Evolutionary conservation across 2,888 invertebrate genomes (phyloP).

Genomic region (Bimastos eiseni): DNA sequence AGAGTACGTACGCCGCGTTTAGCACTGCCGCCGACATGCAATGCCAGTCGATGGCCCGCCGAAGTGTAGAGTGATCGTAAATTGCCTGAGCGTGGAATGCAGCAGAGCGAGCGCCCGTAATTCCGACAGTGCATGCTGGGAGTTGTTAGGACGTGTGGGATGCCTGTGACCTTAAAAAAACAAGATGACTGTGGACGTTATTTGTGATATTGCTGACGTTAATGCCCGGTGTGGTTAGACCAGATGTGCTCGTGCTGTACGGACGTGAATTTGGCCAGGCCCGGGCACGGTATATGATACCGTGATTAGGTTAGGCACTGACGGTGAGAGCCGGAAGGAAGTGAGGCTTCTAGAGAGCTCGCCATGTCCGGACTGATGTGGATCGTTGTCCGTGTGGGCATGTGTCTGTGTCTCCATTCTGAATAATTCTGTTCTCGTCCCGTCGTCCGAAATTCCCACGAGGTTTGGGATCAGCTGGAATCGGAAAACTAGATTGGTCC

Average conservation of each 20-base stretch:
- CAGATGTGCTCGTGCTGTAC: not conserved
- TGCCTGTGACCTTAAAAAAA: not conserved
- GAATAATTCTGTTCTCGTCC: not conserved
- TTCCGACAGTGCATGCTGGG: slow-evolving; percentile 6
- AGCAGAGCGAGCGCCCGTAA: not conserved
- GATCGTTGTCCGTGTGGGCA: not conserved
- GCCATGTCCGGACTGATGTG: not conserved
- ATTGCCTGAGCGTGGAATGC: not conserved
- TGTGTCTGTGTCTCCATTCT: not conserved
- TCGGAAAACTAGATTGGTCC: not conserved
- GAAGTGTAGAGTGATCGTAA: not conserved
- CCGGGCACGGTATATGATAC: slow-evolving; percentile 1
- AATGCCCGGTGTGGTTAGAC: not conserved
- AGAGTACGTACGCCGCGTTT: not conserved
- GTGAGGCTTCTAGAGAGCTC: not conserved
- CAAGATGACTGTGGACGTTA: not conserved
- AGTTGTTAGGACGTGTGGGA: not conserved
- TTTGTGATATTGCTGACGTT: not conserved
- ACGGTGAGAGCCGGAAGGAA: not conserved
- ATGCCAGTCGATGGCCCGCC: not conserved
- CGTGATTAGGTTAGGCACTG: not conserved
- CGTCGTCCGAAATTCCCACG: not conserved
- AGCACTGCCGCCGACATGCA: not conserved
- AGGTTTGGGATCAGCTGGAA: slow-evolving; percentile 13
- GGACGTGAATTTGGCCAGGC: not conserved